Evolutionary conservation across 2,113 vertebrate genomes (phyloP).

Genomic region (Craseonycteris thonglongyai): DNA sequence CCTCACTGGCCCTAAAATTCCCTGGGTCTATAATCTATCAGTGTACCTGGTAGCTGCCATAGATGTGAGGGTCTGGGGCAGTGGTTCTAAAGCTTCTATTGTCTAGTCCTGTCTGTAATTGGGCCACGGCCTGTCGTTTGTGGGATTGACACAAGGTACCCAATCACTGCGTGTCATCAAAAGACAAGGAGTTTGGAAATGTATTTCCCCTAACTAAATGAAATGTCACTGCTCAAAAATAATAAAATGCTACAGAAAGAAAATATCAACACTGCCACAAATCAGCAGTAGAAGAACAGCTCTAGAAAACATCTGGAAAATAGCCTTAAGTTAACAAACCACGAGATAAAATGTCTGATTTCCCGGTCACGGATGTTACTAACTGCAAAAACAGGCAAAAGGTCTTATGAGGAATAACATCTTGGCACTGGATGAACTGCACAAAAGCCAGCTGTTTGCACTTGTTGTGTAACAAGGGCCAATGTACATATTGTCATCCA

Average conservation of each 20-base stretch:
- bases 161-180: constrained; percentile 41
- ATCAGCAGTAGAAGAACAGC: constrained; percentile 43
- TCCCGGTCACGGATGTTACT: constrained; percentile 49
- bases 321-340: constrained; percentile 28
- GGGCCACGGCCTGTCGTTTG: neutral
- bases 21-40: neutral
- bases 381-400: constrained; percentile 60
- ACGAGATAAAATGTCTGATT: constrained; percentile 53
- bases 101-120: neutral
- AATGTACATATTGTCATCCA: neutral
- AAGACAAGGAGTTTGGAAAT: constrained; percentile 48
- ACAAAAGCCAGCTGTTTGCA: constrained; percentile 60
- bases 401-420: constrained; percentile 20
- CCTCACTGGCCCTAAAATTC: neutral
- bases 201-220: constrained; percentile 59
- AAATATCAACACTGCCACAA: constrained; percentile 57
- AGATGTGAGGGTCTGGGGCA: neutral
- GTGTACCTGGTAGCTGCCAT: neutral
- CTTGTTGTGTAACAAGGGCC: constrained; percentile 30
- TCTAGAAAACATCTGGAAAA: constrained; percentile 69
- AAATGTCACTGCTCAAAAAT: constrained; percentile 53
- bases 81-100: neutral
- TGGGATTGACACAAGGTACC: constrained; percentile 13
- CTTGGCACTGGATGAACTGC: constrained; percentile 42
- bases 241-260: constrained; percentile 64